Conservation (phyloP, 2,113 vertebrate genomes). For the Pelecanus crispus region DNA sequence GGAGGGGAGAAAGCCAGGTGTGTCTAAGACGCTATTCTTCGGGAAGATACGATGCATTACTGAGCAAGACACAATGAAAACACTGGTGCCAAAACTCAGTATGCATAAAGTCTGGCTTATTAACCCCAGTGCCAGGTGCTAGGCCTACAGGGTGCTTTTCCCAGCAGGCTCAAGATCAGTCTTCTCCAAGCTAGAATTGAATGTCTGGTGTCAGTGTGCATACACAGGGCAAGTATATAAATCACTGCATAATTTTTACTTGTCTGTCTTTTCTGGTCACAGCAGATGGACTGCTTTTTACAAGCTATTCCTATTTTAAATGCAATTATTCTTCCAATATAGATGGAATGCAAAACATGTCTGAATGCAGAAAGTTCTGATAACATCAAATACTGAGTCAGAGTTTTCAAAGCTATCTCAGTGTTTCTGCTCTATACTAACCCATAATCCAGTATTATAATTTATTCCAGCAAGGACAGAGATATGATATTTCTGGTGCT, state of each 20-base stretch:
- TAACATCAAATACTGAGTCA: not conserved
- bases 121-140: constrained; percentile 1
- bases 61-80: not conserved
- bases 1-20: not conserved
- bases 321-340: not conserved
- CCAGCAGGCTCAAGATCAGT: not conserved
- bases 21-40: not conserved
- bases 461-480: not conserved
- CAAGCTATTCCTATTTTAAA: not conserved
- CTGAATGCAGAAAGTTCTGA: not conserved
- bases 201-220: not conserved
- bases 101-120: not conserved
- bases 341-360: not conserved
- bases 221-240: not conserved
- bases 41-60: not conserved
- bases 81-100: not conserved
- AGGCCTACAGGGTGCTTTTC: not conserved
- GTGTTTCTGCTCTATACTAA: not conserved
- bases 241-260: not conserved
- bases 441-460: not conserved
- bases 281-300: not conserved
- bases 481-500: not conserved
- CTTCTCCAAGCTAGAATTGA: not conserved
- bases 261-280: not conserved
- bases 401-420: not conserved